Base-by-base conservation (phyloP, 2,888 invertebrate species). In the Cynaeus angustus region DNA sequence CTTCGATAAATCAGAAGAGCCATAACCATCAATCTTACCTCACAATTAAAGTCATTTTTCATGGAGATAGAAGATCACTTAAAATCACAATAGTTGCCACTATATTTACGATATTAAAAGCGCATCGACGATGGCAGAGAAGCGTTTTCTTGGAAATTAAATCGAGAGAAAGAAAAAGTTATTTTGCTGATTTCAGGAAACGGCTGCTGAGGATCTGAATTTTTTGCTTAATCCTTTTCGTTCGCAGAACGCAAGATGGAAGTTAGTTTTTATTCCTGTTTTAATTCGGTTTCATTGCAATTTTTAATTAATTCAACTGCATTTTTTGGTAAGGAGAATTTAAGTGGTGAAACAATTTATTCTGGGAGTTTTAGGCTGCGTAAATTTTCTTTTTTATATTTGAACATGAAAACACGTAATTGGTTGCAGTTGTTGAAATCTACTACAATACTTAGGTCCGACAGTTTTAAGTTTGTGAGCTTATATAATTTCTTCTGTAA, bases 31-130 rank as follows among this genome's bases (percentile, higher is more conserved):
- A 64, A 64, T 64, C 64, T 64, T 64, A 38, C 43, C 52, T 53
- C 10, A 64, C 64, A 64, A 64, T 64, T 64, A 53, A 64, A 53
- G 43, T 53, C 52, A 64, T 64, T 64, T 64, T 64, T 64, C 64
- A 41, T 52, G 33, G 38, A 26, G 37, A 33, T 61, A 33, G 48
- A 10, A 41, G 12, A 28, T 50, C 46, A 26, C 13, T 33, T 28
- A 16, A 16, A 46, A 21, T 59, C 30, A 59, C 37, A 61, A 61
- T 59, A 59, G 33, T 59, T 26, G 43, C 26, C 13, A 55, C 10
- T 41, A 41, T 13, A 41, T 41, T 12, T 43, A 13, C 43, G 14
- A 43, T 43, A 33, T 33, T 33, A 33, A 33, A 33, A 33, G 33
- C 33, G 33, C 3, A 33, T 33, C 33, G 33, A 33, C 33, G 33